Conservation (phyloP, 1,140 invertebrate species). For the Drosophila trapezifrons region DNA sequence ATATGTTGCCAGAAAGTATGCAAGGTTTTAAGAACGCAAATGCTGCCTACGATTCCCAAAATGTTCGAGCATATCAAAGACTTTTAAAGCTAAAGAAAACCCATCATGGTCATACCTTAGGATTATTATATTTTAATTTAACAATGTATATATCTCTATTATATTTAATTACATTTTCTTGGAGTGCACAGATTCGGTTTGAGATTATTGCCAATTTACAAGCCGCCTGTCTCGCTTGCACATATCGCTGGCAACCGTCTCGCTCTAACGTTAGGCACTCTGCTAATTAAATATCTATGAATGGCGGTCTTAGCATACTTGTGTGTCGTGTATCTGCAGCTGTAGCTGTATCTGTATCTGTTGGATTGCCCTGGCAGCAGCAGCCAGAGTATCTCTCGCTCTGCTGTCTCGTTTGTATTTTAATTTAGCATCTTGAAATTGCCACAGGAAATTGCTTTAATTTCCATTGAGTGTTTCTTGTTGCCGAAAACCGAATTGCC, state of each 20-base stretch:
- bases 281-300: conserved; percentile 84
- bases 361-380: conserved; percentile 14
- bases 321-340: conserved; percentile 25
- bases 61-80: background rate
- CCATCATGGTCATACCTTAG: no score
- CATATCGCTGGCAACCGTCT: background rate
- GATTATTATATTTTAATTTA: no score
- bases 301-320: conserved; percentile 68
- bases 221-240: conserved; percentile 19
- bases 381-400: conserved; percentile 6
- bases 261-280: conserved; percentile 34
- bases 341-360: conserved; percentile 23
- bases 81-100: background rate
- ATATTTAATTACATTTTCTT: conserved; percentile 1
- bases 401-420: conserved; percentile 57
- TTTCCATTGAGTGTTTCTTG: conserved; percentile 75
- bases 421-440: conserved; percentile 78
- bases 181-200: conserved; percentile 39
- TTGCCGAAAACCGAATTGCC: conserved; percentile 52
- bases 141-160: no score
- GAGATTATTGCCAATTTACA: conserved; percentile 72
- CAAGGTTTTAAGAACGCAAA: no score
- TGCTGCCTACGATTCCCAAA: no score
- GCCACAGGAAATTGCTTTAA: conserved; percentile 82
- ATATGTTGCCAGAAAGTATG: no score